These are phyloP conservation scores for Grammatotria lemairii DNA, from an alignment of 2,113 vertebrate species.

Conservation along the genomic window DNA sequence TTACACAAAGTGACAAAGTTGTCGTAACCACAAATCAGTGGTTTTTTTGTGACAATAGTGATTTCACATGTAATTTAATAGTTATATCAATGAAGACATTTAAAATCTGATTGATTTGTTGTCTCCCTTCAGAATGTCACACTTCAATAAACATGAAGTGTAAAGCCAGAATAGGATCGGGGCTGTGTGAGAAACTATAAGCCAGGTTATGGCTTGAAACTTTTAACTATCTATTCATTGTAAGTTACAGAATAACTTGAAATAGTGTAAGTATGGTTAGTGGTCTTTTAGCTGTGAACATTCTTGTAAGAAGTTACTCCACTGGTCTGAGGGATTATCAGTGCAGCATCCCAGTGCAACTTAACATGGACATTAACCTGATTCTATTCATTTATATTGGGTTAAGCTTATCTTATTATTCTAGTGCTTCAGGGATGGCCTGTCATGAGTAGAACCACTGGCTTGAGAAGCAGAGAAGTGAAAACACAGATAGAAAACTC, in stretches of 20 bases:
- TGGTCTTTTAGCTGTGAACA: neutral
- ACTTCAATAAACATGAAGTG: neutral
- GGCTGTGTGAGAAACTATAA: neutral
- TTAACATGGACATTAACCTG: conserved; percentile 9
- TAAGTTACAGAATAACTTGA: neutral
- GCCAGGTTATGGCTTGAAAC: neutral
- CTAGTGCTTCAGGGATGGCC: neutral
- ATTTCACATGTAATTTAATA: neutral
- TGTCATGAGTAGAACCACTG: neutral
- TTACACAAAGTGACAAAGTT: neutral
- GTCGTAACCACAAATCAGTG: neutral
- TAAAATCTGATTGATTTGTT: neutral
- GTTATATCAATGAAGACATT: neutral
- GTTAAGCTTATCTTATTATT: conserved; percentile 21
- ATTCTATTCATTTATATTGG: neutral
- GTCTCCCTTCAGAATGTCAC: neutral
- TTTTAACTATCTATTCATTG: neutral
- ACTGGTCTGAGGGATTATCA: neutral
- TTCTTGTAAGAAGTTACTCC: neutral
- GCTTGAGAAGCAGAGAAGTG: neutral
- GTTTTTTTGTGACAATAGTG: fast-evolving
- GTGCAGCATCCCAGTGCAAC: neutral
- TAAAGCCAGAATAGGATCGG: fast-evolving
- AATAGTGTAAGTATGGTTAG: neutral
- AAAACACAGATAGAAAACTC: conserved; percentile 4